Conservation (phyloP, 2,888 invertebrate species). For the Macrosiphum euphorbiae region DNA sequence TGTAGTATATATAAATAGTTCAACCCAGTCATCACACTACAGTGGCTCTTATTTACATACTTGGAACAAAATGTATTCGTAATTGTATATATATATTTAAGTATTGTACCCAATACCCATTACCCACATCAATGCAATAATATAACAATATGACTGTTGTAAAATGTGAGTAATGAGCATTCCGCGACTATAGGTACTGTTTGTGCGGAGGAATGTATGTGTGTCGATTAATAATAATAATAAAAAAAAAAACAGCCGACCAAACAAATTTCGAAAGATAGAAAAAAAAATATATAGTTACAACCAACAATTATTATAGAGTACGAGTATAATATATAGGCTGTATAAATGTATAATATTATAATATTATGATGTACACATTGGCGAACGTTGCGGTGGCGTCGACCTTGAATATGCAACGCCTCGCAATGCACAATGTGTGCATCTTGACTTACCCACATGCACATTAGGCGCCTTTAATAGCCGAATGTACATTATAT, state of each 20-base stretch:
- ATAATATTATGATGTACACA: neutral
- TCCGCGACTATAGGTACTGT: neutral
- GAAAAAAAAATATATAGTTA: neutral
- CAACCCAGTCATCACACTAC: no score
- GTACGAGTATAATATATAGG: neutral
- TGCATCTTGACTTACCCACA: conserved; percentile 24
- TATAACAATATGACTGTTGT: neutral
- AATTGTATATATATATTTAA: neutral
- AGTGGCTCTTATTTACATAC: neutral
- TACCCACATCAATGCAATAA: neutral
- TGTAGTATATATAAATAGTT: no score
- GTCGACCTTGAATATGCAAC: conserved; percentile 40
- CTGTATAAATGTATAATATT: neutral
- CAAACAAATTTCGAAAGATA: neutral
- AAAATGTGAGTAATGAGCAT: neutral
- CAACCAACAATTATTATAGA: conserved; percentile 1
- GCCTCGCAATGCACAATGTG: neutral
- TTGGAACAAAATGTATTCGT: neutral
- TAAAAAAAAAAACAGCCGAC: neutral
- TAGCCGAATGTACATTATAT: neutral
- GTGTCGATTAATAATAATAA: neutral
- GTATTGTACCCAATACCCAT: no score
- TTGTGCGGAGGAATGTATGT: conserved; percentile 2
- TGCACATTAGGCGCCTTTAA: neutral
- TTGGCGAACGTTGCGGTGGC: neutral